Evolutionary conservation across 92 coral and sea anemone genomes (phyloP).

Genomic region (Paragorgia papillata): DNA sequence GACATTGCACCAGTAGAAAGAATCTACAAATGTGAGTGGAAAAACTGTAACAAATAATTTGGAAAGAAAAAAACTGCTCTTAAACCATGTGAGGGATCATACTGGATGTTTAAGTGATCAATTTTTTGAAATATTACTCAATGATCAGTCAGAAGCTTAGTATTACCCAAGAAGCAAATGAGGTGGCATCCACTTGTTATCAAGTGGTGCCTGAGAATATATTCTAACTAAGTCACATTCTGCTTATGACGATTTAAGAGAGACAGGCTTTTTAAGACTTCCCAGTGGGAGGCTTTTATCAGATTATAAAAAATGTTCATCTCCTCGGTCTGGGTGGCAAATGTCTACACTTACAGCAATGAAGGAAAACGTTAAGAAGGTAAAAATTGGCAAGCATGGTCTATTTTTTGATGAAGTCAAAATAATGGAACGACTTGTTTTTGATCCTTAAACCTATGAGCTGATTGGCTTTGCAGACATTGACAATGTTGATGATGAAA

Average conservation of each 20-base stretch:
- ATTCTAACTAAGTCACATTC: conserved; percentile 37
- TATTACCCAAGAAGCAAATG: conserved; percentile 57
- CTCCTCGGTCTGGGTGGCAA: conserved; percentile 64
- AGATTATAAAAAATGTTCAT: conserved; percentile 43
- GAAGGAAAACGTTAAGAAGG: conserved; percentile 45
- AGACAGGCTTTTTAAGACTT: conserved; percentile 27
- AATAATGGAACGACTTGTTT: conserved; percentile 42
- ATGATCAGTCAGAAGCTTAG: conserved; percentile 51
- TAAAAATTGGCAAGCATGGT: conserved; percentile 44
- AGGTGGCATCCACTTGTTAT: conserved; percentile 10
- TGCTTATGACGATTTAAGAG: conserved; percentile 40
- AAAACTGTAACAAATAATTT: conserved; percentile 44
- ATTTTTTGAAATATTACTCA: conserved; percentile 50
- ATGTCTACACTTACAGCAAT: conserved; percentile 40
- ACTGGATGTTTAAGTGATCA: conserved; percentile 29
- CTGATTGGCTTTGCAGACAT: conserved; percentile 64
- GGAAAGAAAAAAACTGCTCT: conserved; percentile 37
- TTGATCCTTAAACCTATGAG: conserved; percentile 44
- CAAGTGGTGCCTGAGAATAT: conserved; percentile 33
- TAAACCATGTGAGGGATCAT: conserved; percentile 27
- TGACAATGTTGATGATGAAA: background rate
- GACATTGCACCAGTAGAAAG: conserved; percentile 37
- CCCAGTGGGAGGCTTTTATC: background rate
- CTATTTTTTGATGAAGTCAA: conserved; percentile 63
- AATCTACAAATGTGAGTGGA: conserved; percentile 46